Evolutionary conservation across 2,888 invertebrate genomes (phyloP), one percentile per base, ranked within the genome.

Genomic region (Timandra comae): DNA sequence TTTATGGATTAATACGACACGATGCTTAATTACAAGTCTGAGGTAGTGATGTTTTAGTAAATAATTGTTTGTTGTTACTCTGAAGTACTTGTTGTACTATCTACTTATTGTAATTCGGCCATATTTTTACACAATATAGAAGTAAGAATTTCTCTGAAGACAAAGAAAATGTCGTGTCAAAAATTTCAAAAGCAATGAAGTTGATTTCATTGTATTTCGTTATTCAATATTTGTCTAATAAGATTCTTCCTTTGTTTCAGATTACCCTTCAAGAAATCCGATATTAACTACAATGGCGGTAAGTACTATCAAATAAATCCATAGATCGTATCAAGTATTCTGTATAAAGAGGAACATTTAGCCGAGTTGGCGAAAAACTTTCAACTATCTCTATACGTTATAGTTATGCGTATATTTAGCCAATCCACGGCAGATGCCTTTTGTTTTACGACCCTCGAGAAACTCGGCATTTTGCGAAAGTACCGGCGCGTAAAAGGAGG

Each of bases 401-500:
- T 33, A 45, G 41, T 33, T 35, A 51, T 34, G 43, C 44, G 49
- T 50, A 49, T 45, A 45, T 49, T 39, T 39, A 49, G 52, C 52
- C 54, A 50, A 61, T 60, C 66, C 58, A 60, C 63, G 65, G 68
- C 66, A 65, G 64, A 71, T 70, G 69, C 55, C 64, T 57, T 64
- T 63, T 63, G 65, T 70, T 78, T 79, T 79, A 79, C 73, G 78
- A 73, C 57, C 57, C 52, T 49, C 39, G 45, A 52, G 54, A 59
- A 59, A 60, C 64, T 53, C 57, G 58, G 55, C 60, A 58, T 68
- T 65, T 62, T 61, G 54, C 59, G 56, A 61, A 60, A 62, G 60
- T 58, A 55, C 49, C 56, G 52, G 52, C 61, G 58, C 72, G 74
- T 81, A 80, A 81, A 80, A 73, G 68, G 66, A 61, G 54, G 61